Base-by-base conservation (phyloP, 2,797 vertebrate species). In the Alfaro cultratus region DNA sequence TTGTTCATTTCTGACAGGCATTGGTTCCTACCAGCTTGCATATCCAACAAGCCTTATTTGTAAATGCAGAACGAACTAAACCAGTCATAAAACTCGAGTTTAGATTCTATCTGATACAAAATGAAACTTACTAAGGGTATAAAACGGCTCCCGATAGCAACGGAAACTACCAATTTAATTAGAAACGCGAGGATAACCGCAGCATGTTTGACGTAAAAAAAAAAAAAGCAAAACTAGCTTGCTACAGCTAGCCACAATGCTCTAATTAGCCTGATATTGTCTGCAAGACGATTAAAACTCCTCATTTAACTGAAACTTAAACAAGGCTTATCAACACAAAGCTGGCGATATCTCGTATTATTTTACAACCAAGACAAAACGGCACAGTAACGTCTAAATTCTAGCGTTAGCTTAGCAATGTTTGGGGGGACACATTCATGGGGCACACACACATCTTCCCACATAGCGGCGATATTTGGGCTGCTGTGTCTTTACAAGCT, bases 371-470 rank as follows among this genome's bases (percentile, higher is more conserved):
- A 78, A 55, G 0, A n/a, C 23, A 31, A 12, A 67, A 47, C 5
- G 68, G 5, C 12, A 4, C 11, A 12, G 1, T 39, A 68, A 46
- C 18, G n/a, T 71, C 18, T 46, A 34, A 70, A 41, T 31, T 76
- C n/a, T 23, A 73, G 6, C 21, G 4, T 86, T 92, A 91, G 91
- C 87, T 91, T 91, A 88, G 88, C 90, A 21, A 8, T 41, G 72
- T 45, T 85, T n/a, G 86, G 90, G 92, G 89, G 92, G 87, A 93
- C 86, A 91, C 76, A 87, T 92, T 92, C 70, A 62, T 81, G 89
- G 78, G 83, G 85, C 23, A 57, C 55, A 57, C 88, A 93, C 85
- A 92, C 78, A 80, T 36, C 4, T 39, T 70, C 55, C 55, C 15
- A 74, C 46, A 68, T 16, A 15, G 18, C 31, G 75, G 71, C 39